Percentiles rank a stretch among this genome's conserved stretches.
phyloP scores from a whole-genome alignment of 2,797 vertebrate species.

The Artibeus lituratus region DNA sequence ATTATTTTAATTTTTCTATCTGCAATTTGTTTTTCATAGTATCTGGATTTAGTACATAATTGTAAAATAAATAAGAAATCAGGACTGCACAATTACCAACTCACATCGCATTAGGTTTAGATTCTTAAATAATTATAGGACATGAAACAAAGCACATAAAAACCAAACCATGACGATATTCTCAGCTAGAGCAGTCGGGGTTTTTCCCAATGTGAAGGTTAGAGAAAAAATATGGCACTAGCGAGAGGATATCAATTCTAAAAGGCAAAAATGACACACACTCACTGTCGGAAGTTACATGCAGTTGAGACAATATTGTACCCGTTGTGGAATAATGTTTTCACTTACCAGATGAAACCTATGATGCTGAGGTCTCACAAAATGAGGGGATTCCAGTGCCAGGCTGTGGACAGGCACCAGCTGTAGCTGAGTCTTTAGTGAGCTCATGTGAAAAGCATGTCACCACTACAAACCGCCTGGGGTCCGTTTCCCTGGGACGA shows the following conservation, averaged over 20 bases:
- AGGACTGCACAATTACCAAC: neutral
- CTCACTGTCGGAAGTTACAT: neutral
- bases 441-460: neutral
- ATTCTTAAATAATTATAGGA: neutral
- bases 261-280: neutral
- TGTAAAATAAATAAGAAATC: neutral
- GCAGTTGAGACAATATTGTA: neutral
- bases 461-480: neutral
- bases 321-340: neutral
- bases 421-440: neutral
- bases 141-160: constrained; percentile 5
- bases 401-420: neutral
- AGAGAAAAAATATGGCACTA: neutral
- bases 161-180: neutral
- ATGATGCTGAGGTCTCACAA: neutral
- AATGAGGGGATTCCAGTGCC: neutral
- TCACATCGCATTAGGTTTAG: neutral
- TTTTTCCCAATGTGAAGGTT: neutral
- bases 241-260: neutral
- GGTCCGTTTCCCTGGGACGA: neutral
- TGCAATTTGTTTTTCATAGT: neutral
- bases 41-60: neutral
- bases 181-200: neutral
- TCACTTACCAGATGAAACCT: neutral
- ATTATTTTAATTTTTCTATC: neutral